A percentile compares a stretch with the other conserved stretches of the same genome.
Evolutionary conservation across 2,888 invertebrate species (phyloP).

Genomic region (Melanargia galathea): DNA sequence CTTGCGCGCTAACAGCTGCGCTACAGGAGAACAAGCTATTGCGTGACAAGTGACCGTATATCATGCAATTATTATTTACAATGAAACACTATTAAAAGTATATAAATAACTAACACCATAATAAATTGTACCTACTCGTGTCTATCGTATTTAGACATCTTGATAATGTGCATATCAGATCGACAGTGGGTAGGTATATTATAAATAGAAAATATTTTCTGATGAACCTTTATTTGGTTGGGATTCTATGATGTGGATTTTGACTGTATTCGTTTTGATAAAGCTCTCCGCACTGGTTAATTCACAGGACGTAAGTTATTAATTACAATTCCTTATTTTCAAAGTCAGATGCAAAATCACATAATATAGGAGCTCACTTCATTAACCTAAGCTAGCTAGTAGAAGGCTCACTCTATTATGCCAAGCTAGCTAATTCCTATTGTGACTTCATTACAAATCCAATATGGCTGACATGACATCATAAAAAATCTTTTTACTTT

Average conservation of each 20-base stretch:
- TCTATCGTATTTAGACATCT: neutral
- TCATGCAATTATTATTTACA: neutral
- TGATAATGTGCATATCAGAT: slow-evolving; percentile 15
- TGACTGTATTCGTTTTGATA: slow-evolving; percentile 13
- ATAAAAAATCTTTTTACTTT: too few relatives aligned
- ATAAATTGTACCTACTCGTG: slow-evolving; percentile 7
- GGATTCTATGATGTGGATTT: slow-evolving; percentile 8
- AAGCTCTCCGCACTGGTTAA: neutral
- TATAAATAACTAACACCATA: neutral
- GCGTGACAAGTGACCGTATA: neutral
- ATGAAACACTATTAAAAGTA: neutral
- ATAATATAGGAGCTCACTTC: too few relatives aligned
- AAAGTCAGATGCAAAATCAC: too few relatives aligned
- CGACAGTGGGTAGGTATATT: neutral
- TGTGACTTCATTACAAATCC: too few relatives aligned
- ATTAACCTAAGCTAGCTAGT: too few relatives aligned
- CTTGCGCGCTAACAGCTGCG: too few relatives aligned
- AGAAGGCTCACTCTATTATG: too few relatives aligned
- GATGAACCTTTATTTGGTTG: neutral
- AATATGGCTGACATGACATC: too few relatives aligned
- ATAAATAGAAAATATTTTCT: slow-evolving; percentile 10
- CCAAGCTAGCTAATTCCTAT: too few relatives aligned
- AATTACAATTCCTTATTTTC: too few relatives aligned
- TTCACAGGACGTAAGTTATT: neutral
- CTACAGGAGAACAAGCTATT: neutral